A percentile compares a stretch with the other conserved stretches of the same genome.
These are phyloP conservation scores for Nebria salina DNA, from an alignment of 2,888 invertebrate genomes.

Conservation along the genomic window DNA sequence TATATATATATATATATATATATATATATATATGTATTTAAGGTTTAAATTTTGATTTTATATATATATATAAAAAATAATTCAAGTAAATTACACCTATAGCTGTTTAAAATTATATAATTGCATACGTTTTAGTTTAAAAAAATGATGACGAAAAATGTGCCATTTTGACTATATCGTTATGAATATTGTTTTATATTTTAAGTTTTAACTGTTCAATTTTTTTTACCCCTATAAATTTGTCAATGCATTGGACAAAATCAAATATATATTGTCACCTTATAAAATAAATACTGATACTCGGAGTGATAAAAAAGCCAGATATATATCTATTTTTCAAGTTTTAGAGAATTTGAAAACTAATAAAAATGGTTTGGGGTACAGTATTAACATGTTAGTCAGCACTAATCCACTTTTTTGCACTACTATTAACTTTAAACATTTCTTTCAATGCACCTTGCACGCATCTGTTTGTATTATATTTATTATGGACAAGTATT, in stretches of 20 bases:
- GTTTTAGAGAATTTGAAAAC: background rate
- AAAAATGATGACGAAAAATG: no score
- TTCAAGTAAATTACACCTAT: no score
- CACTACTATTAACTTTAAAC: background rate
- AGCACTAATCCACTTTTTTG: background rate
- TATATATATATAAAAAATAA: no score
- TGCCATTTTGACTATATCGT: no score
- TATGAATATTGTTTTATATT: background rate
- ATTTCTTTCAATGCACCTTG: background rate
- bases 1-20: no score
- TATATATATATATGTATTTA: no score
- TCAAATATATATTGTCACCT: background rate
- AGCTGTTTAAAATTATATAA: no score
- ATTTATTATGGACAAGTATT: background rate
- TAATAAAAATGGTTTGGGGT: background rate
- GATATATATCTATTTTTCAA: background rate
- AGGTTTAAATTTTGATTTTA: no score
- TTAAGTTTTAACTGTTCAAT: background rate
- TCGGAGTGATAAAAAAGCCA: background rate
- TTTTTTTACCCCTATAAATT: background rate
- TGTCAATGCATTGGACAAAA: background rate
- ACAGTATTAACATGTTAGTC: background rate
- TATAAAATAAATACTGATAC: background rate
- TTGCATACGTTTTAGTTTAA: no score
- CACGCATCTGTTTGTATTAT: background rate